Conservation (phyloP, 2,888 invertebrate genomes). For the Drosophila algonquin region DNA sequence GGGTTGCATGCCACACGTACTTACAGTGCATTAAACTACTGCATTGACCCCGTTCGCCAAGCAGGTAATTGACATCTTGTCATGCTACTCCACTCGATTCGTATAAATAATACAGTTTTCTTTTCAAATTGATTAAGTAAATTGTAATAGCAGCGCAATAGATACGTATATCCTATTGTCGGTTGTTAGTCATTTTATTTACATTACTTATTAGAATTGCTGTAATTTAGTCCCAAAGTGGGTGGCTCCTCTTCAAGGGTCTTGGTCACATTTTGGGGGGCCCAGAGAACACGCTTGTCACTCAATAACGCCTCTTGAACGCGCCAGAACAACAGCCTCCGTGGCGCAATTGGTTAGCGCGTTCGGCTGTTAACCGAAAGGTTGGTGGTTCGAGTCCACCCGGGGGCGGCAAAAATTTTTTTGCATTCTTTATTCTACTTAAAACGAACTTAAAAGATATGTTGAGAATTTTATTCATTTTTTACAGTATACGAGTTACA, state of each 20-base stretch:
- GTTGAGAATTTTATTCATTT: too few species aligned
- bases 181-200: background rate
- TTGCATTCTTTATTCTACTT: too few species aligned
- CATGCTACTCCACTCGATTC: conserved; percentile 15
- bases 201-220: background rate
- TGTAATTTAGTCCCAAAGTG: background rate
- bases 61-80: conserved; percentile 47
- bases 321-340: conserved; percentile 81
- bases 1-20: conserved; percentile 23
- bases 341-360: conserved; percentile 98
- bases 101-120: conserved; percentile 2
- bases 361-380: conserved; percentile 99
- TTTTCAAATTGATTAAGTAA: background rate
- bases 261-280: background rate
- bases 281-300: background rate
- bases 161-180: background rate
- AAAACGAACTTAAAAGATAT: background rate
- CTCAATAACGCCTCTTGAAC: conserved; percentile 21
- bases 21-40: conserved; percentile 75
- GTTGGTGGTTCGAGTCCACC: conserved; percentile 99
- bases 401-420: conserved; percentile 89
- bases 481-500: too few species aligned
- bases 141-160: background rate
- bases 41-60: conserved; percentile 78
- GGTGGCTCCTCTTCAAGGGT: background rate